These are phyloP conservation scores for Drosophila quadrilineata DNA, from an alignment of 1,140 invertebrate species.

Conservation along the genomic window DNA sequence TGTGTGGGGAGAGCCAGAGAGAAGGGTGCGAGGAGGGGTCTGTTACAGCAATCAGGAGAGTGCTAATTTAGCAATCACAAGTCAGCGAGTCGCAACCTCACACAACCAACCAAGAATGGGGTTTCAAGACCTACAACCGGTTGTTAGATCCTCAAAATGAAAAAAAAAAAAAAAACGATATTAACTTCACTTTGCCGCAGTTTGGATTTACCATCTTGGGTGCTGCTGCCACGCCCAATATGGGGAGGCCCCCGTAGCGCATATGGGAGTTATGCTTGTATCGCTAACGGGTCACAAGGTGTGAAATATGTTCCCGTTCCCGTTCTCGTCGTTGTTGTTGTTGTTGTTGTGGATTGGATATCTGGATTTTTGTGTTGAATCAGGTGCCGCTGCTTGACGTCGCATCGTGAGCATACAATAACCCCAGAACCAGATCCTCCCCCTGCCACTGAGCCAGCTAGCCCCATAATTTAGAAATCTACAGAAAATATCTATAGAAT, in stretches of 20 bases:
- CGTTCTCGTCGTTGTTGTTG: conserved; percentile 35
- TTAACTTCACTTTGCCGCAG: no score
- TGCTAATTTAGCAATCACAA: conserved; percentile 77
- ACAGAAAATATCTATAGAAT: conserved; percentile 21
- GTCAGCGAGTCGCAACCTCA: conserved; percentile 34
- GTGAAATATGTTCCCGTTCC: conserved; percentile 44
- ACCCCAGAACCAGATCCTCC: conserved; percentile 60
- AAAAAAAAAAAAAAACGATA: no score
- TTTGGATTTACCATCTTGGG: conserved; percentile 21
- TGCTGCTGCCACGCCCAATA: conserved; percentile 9
- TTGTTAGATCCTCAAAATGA: conserved; percentile 59
- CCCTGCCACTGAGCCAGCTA: conserved; percentile 24
- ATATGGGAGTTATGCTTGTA: conserved; percentile 6
- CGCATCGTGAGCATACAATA: conserved; percentile 60
- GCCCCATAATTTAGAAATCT: conserved; percentile 71
- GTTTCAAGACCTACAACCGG: conserved; percentile 54
- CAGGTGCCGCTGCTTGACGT: conserved; percentile 68
- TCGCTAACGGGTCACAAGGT: conserved; percentile 64
- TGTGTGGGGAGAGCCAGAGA: background rate
- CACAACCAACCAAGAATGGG: background rate
- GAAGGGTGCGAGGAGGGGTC: background rate
- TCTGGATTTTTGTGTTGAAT: conserved; percentile 48
- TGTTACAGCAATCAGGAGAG: conserved; percentile 64
- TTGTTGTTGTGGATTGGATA: conserved; percentile 6
- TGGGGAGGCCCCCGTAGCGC: background rate